These are phyloP conservation scores for Oscheius sp. DNA, from an alignment of 2,888 invertebrate species.

Conservation along the genomic window DNA sequence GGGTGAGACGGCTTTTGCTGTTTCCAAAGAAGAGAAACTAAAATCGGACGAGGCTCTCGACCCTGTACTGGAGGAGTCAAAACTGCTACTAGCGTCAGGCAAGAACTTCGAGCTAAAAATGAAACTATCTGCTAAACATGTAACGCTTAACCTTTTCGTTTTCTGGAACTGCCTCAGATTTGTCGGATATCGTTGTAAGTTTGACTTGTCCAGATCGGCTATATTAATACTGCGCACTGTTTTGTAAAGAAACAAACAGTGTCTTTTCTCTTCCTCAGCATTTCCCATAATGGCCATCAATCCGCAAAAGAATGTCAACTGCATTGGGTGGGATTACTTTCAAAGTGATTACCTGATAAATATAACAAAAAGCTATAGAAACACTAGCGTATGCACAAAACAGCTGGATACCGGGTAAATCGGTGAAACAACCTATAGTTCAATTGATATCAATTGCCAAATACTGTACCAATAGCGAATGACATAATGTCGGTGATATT, in stretches of 20 bases:
- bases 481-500: constrained; percentile 92
- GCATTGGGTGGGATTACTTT: background rate
- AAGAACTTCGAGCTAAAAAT: constrained; percentile 13
- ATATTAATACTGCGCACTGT: constrained; percentile 43
- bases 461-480: constrained; percentile 83
- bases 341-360: constrained; percentile 81
- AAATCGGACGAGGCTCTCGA: constrained; percentile 39
- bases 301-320: constrained; percentile 88
- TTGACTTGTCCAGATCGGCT: constrained; percentile 40
- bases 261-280: constrained; percentile 86
- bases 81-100: constrained; percentile 1
- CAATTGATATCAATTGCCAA: background rate
- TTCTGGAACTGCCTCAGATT: constrained; percentile 48
- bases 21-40: constrained; percentile 49
- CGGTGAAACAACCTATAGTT: constrained; percentile 81
- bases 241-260: constrained; percentile 78
- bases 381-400: constrained; percentile 95
- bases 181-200: constrained; percentile 37
- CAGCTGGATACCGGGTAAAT: constrained; percentile 91
- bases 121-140: background rate
- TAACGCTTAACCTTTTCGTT: constrained; percentile 35
- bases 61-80: constrained; percentile 32
- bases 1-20: constrained; percentile 32
- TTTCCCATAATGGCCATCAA: constrained; percentile 91
- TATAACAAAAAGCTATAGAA: constrained; percentile 88